A percentile compares a stretch with the other conserved stretches of the same genome.
Evolutionary conservation across 2,113 vertebrate species (phyloP).

Genomic region (Plectropomus leopardus): DNA sequence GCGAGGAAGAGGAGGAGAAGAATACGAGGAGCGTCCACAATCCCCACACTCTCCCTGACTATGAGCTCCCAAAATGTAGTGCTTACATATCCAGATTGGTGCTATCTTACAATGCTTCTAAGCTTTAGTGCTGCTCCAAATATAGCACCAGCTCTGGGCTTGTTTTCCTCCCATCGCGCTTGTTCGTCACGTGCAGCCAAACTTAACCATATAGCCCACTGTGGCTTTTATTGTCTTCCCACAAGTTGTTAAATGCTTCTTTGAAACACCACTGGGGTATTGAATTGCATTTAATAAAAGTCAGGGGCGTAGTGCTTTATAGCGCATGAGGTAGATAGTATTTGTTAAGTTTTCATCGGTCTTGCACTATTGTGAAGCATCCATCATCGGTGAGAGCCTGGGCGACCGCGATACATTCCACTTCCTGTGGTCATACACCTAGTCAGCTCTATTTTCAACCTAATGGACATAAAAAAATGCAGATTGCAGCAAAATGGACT

Average conservation of each 20-base stretch:
- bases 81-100: constrained; percentile 54
- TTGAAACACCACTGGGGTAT: constrained; percentile 69
- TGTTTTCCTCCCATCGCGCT: constrained; percentile 50
- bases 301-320: constrained; percentile 61
- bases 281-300: constrained; percentile 80
- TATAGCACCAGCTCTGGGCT: constrained; percentile 62
- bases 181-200: constrained; percentile 63
- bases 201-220: constrained; percentile 56
- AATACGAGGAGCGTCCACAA: constrained; percentile 22
- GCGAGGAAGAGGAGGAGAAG: constrained; percentile 15
- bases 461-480: constrained; percentile 86
- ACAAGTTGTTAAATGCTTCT: constrained; percentile 69
- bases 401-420: constrained; percentile 70
- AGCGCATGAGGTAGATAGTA: constrained; percentile 58
- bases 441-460: constrained; percentile 85
- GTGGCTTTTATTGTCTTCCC: constrained; percentile 73
- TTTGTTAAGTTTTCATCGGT: constrained; percentile 71
- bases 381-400: constrained; percentile 71
- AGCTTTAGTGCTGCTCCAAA: constrained; percentile 67
- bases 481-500: constrained; percentile 86
- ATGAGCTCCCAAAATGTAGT: constrained; percentile 45
- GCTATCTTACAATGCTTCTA: constrained; percentile 42
- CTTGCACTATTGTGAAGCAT: constrained; percentile 67
- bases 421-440: constrained; percentile 77
- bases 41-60: constrained; percentile 10